Conservation (phyloP, 2,888 invertebrate genomes). For the Seira musarum region DNA sequence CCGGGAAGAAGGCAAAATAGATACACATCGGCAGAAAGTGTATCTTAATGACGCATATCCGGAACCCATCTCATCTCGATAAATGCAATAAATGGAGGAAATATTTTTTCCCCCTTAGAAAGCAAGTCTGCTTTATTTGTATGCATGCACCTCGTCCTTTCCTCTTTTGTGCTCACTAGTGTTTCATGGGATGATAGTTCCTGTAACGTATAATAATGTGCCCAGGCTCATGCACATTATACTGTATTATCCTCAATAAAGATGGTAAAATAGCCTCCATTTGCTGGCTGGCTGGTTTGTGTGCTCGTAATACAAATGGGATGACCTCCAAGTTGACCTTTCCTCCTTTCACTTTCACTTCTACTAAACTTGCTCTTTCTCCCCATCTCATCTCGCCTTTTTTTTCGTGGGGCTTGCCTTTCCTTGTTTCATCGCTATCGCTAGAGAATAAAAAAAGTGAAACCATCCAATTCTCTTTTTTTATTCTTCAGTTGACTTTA, state of each 20-base stretch:
- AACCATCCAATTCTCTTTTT: slow-evolving; percentile 28
- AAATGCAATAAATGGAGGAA: slow-evolving; percentile 53
- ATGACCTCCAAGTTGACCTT: slow-evolving; percentile 65
- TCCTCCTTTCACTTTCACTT: slow-evolving; percentile 62
- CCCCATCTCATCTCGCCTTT: background rate
- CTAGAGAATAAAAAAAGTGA: slow-evolving; percentile 1
- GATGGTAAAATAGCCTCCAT: slow-evolving; percentile 65
- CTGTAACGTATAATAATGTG: slow-evolving; percentile 17
- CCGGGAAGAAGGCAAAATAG: background rate
- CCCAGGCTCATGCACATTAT: slow-evolving; percentile 22
- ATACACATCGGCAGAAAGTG: background rate
- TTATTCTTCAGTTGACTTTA: slow-evolving; percentile 15
- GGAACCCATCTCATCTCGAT: slow-evolving; percentile 50
- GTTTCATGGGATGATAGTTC: slow-evolving; percentile 9
- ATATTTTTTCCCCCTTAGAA: no score
- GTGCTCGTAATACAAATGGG: slow-evolving; percentile 68
- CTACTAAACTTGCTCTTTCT: slow-evolving; percentile 2
- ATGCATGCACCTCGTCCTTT: no score
- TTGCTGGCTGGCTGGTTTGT: slow-evolving; percentile 65
- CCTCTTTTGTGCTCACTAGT: background rate
- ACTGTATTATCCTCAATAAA: slow-evolving; percentile 62
- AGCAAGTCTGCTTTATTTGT: no score
- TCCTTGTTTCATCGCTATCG: background rate
- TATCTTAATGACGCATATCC: slow-evolving; percentile 37
- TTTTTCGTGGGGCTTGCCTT: background rate